These are phyloP conservation scores for Piscicola geometra DNA, from an alignment of 2,888 invertebrate genomes.

Conservation along the genomic window DNA sequence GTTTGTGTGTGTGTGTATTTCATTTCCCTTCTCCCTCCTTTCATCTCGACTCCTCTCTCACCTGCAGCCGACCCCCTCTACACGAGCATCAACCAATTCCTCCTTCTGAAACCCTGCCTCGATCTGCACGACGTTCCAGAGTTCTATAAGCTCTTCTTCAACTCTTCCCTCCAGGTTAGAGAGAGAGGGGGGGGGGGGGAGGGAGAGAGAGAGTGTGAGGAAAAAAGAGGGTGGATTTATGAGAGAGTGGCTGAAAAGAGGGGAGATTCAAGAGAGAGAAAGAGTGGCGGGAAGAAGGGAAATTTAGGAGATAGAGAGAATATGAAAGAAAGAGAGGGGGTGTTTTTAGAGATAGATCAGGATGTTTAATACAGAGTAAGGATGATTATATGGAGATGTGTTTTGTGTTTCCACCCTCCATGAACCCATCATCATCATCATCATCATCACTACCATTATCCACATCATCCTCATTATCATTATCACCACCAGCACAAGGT, in stretches of 20 bases:
- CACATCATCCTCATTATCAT: background rate
- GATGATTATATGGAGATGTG: too few relatives aligned
- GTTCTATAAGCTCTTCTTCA: constrained; percentile 76
- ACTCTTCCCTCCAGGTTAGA: constrained; percentile 67
- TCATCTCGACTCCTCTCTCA: background rate
- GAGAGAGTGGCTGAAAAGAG: too few relatives aligned
- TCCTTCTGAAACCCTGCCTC: constrained; percentile 72
- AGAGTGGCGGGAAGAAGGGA: too few relatives aligned
- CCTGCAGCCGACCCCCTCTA: constrained; percentile 67
- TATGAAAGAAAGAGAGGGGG: too few relatives aligned
- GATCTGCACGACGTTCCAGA: constrained; percentile 79
- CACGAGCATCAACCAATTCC: constrained; percentile 70
- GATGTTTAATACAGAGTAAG: too few relatives aligned
- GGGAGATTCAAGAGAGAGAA: too few relatives aligned
- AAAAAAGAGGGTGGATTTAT: constrained; percentile 70
- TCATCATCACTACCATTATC: background rate
- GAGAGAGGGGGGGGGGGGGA: constrained; percentile 71
- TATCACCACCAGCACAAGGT: constrained; percentile 58
- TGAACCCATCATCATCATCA: too few relatives aligned
- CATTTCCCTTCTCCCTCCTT: background rate
- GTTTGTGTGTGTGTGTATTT: background rate
- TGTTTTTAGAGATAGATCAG: too few relatives aligned
- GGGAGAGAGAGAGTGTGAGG: constrained; percentile 70
- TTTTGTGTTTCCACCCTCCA: too few relatives aligned
- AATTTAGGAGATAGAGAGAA: too few relatives aligned